Conservation (phyloP, 35 echinoderm and acorn worm genomes). For the Hemicentrotus pulcherrimus region DNA sequence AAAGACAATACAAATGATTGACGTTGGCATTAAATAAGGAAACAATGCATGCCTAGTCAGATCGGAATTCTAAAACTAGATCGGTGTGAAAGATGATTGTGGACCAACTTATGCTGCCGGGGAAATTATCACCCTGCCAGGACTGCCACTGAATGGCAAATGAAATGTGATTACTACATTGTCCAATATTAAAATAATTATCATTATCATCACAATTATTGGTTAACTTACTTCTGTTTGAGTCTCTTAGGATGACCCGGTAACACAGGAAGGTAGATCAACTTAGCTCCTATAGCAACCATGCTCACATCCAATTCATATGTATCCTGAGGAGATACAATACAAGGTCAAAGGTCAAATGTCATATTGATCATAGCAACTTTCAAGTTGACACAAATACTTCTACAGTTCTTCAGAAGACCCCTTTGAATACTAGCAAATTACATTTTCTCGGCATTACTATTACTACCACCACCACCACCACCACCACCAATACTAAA, state of each 20-base stretch:
- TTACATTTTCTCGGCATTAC: no score
- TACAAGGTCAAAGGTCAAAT: background rate
- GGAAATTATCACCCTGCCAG: background rate
- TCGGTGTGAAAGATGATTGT: background rate
- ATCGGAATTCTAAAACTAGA: background rate
- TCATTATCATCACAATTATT: background rate
- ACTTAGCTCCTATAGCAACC: conserved; percentile 81
- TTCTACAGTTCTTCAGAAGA: no score
- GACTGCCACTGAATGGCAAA: background rate
- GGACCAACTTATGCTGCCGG: background rate
- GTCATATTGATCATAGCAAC: background rate
- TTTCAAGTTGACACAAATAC: no score
- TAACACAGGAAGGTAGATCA: conserved; percentile 88
- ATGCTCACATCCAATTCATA: conserved; percentile 71
- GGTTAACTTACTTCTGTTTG: conserved; percentile 72
- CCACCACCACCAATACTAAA: no score
- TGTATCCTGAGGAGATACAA: conserved; percentile 62
- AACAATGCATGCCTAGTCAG: background rate
- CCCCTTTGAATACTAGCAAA: no score
- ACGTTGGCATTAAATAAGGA: no score
- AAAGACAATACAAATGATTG: no score
- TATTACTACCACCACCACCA: no score
- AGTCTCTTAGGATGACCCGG: conserved; percentile 85
- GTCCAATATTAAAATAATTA: background rate
- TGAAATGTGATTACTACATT: background rate